Percentiles rank a stretch among this genome's conserved stretches.
These are phyloP conservation scores for Porites lobata DNA, from an alignment of 92 coral and sea anemone species.

Conservation along the genomic window DNA sequence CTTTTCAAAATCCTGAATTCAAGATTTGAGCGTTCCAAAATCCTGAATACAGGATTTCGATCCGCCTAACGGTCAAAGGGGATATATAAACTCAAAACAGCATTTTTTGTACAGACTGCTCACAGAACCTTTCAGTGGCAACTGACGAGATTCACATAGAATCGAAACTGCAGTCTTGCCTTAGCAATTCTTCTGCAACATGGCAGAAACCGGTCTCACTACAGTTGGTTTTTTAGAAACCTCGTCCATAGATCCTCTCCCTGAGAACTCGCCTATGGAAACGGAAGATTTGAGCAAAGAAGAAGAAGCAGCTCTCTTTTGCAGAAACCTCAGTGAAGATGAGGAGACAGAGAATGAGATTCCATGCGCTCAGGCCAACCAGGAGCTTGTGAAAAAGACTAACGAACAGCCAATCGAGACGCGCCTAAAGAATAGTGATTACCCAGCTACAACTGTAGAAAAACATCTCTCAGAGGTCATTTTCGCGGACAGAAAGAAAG, in stretches of 20 bases:
- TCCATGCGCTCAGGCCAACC: background rate
- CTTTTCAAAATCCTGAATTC: no score
- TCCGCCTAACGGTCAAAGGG: no score
- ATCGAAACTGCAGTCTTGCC: constrained; percentile 5
- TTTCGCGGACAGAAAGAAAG: no score
- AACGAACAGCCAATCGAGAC: background rate
- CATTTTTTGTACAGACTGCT: background rate
- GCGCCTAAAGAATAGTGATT: background rate
- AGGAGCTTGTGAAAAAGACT: background rate
- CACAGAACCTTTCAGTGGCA: constrained; percentile 3
- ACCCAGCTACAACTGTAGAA: no score
- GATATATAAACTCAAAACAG: no score
- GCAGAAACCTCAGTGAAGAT: constrained; percentile 15
- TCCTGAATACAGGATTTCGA: no score
- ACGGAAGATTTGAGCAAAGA: constrained; percentile 12
- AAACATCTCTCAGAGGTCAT: no score
- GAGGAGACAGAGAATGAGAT: constrained; percentile 1
- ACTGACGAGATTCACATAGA: background rate
- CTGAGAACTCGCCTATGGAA: constrained; percentile 1
- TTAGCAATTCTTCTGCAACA: constrained; percentile 2
- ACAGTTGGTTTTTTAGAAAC: background rate
- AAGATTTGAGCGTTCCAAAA: no score
- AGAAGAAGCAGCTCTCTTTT: constrained; percentile 4
- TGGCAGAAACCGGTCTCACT: constrained; percentile 14
- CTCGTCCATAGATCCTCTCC: background rate